These are phyloP conservation scores for Scarus forsteni DNA, from an alignment of 2,797 vertebrate genomes.

Conservation along the genomic window DNA sequence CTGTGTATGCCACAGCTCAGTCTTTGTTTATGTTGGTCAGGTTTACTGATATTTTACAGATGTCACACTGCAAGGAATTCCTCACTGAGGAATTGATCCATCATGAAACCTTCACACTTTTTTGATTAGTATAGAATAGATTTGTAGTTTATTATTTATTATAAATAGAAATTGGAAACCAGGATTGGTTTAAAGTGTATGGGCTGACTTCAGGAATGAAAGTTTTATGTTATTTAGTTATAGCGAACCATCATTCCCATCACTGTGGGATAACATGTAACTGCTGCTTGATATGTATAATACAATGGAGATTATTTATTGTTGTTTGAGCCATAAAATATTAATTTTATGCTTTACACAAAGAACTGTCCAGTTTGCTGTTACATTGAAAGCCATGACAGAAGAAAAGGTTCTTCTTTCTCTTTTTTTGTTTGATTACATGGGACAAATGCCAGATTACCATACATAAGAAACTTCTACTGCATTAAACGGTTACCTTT, in stretches of 20 bases:
- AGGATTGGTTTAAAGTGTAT: neutral
- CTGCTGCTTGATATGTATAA: constrained; percentile 32
- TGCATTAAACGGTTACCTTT: neutral
- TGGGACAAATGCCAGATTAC: constrained; percentile 1
- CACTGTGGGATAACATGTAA: constrained; percentile 36
- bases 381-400: constrained; percentile 46
- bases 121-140: constrained; percentile 15
- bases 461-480: neutral
- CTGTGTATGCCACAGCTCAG: neutral
- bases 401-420: constrained; percentile 4
- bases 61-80: neutral
- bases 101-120: neutral
- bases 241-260: constrained; percentile 26
- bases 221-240: constrained; percentile 9
- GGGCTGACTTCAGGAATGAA: neutral
- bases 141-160: constrained; percentile 29
- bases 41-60: neutral
- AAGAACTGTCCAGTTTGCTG: constrained; percentile 25
- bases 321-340: constrained; percentile 63
- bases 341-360: constrained; percentile 60
- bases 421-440: constrained; percentile 6
- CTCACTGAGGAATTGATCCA: neutral
- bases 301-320: constrained; percentile 49
- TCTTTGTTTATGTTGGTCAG: neutral
- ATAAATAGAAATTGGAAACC: constrained; percentile 37